Percentiles rank a stretch among this genome's conserved stretches.
These are phyloP conservation scores for Hesperophylax magnus DNA, from an alignment of 1,140 invertebrate species.

Conservation along the genomic window DNA sequence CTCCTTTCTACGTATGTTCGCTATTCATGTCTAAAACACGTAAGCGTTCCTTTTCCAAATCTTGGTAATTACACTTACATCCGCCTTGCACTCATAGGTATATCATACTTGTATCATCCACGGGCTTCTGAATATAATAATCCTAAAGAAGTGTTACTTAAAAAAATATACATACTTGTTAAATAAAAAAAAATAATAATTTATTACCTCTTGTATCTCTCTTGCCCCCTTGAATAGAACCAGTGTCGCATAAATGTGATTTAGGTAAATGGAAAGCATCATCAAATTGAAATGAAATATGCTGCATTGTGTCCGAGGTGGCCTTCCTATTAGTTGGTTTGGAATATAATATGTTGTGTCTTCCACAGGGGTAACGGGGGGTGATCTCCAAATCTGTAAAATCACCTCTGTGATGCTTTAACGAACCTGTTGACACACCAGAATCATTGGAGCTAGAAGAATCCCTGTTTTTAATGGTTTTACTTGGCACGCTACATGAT, in stretches of 20 bases:
- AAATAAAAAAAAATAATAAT: slow-evolving; percentile 57
- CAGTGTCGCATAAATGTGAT: slow-evolving; percentile 80
- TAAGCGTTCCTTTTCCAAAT: too few relatives aligned
- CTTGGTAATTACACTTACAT: too few relatives aligned
- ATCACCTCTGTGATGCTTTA: slow-evolving; percentile 75
- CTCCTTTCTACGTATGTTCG: too few relatives aligned
- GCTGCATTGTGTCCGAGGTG: slow-evolving; percentile 81
- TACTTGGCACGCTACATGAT: slow-evolving; percentile 83
- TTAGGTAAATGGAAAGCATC: slow-evolving; percentile 76
- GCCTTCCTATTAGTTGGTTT: slow-evolving; percentile 65
- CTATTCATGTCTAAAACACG: too few relatives aligned
- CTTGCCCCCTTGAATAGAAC: slow-evolving; percentile 67
- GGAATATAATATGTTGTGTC: slow-evolving; percentile 67
- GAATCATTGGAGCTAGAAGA: slow-evolving; percentile 84
- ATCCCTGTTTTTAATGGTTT: slow-evolving; percentile 77
- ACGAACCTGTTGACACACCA: slow-evolving; percentile 76
- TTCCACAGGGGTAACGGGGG: slow-evolving; percentile 66
- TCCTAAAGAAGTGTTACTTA: slow-evolving; percentile 26
- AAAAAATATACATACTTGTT: background rate
- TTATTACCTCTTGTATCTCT: slow-evolving; percentile 59
- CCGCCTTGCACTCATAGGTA: too few relatives aligned
- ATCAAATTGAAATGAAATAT: slow-evolving; percentile 81
- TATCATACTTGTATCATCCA: too few relatives aligned
- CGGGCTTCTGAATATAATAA: background rate
- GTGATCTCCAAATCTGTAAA: slow-evolving; percentile 77